These are phyloP conservation scores for Argentina silus DNA, from an alignment of 2,797 vertebrate species.

Conservation along the genomic window DNA sequence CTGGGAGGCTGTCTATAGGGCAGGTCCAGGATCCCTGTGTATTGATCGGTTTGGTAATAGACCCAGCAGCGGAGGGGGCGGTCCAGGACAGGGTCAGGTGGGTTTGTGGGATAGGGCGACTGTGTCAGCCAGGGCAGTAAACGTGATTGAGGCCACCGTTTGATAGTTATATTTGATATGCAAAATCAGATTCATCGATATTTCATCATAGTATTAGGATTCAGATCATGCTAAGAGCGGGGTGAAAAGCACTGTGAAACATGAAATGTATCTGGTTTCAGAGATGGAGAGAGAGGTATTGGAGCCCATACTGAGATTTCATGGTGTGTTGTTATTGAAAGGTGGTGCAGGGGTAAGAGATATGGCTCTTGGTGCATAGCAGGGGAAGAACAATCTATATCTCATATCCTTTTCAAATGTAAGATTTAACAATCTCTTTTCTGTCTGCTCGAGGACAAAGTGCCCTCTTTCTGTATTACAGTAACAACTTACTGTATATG, in stretches of 20 bases:
- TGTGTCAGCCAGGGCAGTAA: constrained; percentile 43
- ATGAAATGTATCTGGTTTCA: constrained; percentile 50
- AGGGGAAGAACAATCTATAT: constrained; percentile 31
- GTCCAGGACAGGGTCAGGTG: constrained; percentile 31
- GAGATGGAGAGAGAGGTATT: constrained; percentile 42
- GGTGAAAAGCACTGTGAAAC: constrained; percentile 41
- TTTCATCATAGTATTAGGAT: constrained; percentile 53
- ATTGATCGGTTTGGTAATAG: constrained; percentile 65
- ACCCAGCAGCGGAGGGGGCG: constrained; percentile 33
- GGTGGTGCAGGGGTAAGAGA: constrained; percentile 45
- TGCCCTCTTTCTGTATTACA: constrained; percentile 28
- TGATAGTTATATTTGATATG: constrained; percentile 56
- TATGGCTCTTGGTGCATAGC: constrained; percentile 33
- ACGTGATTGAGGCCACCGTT: constrained; percentile 14
- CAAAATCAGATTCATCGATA: constrained; percentile 63
- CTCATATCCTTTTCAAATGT: constrained; percentile 42
- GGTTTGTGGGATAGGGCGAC: constrained; percentile 59
- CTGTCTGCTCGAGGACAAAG: constrained; percentile 35
- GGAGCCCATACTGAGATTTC: constrained; percentile 60
- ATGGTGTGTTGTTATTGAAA: constrained; percentile 52
- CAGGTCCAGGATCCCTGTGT: constrained; percentile 55
- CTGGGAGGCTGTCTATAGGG: constrained; percentile 35
- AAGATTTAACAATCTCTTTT: constrained; percentile 44
- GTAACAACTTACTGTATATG: constrained; percentile 36
- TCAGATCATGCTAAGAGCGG: constrained; percentile 39